These are phyloP conservation scores for Galeopsomyia nigrocyanea DNA, from an alignment of 2,888 invertebrate species.

Conservation along the genomic window DNA sequence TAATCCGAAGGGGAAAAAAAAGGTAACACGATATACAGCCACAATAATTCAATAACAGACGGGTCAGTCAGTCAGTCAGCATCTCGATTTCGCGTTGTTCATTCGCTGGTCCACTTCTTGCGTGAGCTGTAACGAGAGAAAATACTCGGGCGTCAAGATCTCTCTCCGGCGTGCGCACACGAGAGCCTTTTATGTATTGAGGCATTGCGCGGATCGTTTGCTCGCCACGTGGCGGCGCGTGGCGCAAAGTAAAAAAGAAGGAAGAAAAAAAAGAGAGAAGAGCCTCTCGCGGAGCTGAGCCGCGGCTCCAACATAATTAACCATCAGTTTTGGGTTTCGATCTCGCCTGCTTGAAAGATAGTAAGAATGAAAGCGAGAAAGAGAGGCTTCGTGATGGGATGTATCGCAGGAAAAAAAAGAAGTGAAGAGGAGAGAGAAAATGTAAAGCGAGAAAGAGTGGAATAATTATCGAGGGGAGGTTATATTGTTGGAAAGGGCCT, in stretches of 20 bases:
- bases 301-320: conserved; percentile 65
- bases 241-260: conserved; percentile 64
- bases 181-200: conserved; percentile 49
- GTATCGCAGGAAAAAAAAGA: conserved; percentile 10
- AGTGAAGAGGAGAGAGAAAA: not conserved
- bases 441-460: not conserved
- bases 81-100: conserved; percentile 32
- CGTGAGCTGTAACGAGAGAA: conserved; percentile 2
- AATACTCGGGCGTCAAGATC: conserved; percentile 40
- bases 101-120: conserved; percentile 6
- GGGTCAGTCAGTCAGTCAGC: conserved; percentile 2
- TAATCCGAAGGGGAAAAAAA: not conserved
- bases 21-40: conserved; percentile 22
- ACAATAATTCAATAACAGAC: conserved; percentile 39
- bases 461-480: conserved; percentile 23
- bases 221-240: conserved; percentile 67
- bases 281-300: conserved; percentile 49
- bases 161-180: conserved; percentile 22
- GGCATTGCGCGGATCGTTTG: conserved; percentile 59
- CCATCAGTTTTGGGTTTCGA: conserved; percentile 68
- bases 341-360: not conserved
- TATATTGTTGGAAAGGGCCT: not conserved
- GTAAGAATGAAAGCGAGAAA: not conserved
- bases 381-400: conserved; percentile 15
- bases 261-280: conserved; percentile 6